phyloP scores from a whole-genome alignment of 2,113 vertebrate species.

The Callocephalon fimbriatum region DNA sequence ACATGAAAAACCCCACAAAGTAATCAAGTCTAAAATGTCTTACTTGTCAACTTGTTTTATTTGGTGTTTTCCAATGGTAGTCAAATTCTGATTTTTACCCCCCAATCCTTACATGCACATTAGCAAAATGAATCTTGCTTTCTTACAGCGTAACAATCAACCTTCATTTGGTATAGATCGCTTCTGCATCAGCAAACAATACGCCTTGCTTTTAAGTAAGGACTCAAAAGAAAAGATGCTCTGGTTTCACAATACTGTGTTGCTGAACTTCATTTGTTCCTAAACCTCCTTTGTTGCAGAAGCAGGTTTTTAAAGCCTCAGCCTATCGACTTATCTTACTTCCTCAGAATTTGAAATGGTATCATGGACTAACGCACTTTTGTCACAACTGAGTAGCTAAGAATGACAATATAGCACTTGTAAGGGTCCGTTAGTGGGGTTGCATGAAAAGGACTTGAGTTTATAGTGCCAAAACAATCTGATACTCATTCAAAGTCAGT shows the following conservation, averaged over 20 bases:
- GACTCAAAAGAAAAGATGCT: background rate
- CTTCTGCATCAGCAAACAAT: background rate
- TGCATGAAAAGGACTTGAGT: background rate
- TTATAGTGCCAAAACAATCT: background rate
- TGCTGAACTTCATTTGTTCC: background rate
- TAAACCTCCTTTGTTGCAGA: background rate
- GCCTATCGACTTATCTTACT: background rate
- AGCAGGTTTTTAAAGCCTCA: background rate
- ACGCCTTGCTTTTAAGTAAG: background rate
- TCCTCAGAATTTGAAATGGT: background rate
- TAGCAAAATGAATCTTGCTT: slow-evolving; percentile 6
- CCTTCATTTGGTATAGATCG: background rate
- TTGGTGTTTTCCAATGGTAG: slow-evolving; percentile 29
- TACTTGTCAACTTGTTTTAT: slow-evolving; percentile 51
- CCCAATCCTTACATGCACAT: background rate
- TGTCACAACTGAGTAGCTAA: background rate
- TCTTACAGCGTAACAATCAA: background rate
- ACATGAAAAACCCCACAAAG: fast-evolving
- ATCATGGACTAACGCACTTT: background rate
- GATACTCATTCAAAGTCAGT: background rate
- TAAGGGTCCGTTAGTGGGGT: background rate
- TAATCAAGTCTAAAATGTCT: background rate
- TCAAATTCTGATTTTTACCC: slow-evolving; percentile 7
- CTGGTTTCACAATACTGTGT: background rate
- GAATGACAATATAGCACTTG: background rate